Base-by-base conservation (phyloP, 2,113 vertebrate genomes). In the Nerophis ophidion region DNA sequence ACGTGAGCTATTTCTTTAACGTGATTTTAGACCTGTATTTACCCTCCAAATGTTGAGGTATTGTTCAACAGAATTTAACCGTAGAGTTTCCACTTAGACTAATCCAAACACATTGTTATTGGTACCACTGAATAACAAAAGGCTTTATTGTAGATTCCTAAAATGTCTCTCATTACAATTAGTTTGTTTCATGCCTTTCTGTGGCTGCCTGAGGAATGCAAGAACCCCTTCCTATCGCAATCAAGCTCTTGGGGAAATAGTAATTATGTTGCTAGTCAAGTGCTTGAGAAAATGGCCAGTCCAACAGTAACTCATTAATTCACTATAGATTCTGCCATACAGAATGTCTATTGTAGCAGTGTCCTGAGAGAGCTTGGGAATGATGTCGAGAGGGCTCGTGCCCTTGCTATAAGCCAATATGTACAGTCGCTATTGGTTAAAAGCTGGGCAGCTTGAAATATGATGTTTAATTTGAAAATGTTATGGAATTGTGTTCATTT, bases 261-360 rank as follows among this genome's bases (percentile, higher is more conserved):
- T 77, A 82, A 84, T 81, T 81, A 79, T 72, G 71, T 76, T 71
- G 74, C 70, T 66, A 66, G 70, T 84, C 75, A 66, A 76, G 76
- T 80, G 68, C 76, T 85, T 85, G 83, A 79, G 81, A 89, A 84
- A 82, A 80, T 75, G 65, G 60, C 47, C 4, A 61, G 77, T 70
- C 45, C 71, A 78, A 83, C 82, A 82, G 82, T 81, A 80, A 79
- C 85, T 87, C 87, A 84, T 90, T 89, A 89, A 88, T 84, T 87
- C 85, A 73, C 76, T 81, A 80, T 83, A 85, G 79, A 79, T 86
- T 81, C 66, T 75, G 55, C 36, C 48, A 71, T 62, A 87, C 88
- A 89, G 75, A 81, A 80, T 79, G 72, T 59, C 80, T 82, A 85
- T 90, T 90, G 89, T 90, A 55, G 66, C 68, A 63, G 50, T 75